A percentile compares a stretch with the other conserved stretches of the same genome.
phyloP scores from a whole-genome alignment of 2,113 vertebrate species.

The Setophaga coronata region DNA sequence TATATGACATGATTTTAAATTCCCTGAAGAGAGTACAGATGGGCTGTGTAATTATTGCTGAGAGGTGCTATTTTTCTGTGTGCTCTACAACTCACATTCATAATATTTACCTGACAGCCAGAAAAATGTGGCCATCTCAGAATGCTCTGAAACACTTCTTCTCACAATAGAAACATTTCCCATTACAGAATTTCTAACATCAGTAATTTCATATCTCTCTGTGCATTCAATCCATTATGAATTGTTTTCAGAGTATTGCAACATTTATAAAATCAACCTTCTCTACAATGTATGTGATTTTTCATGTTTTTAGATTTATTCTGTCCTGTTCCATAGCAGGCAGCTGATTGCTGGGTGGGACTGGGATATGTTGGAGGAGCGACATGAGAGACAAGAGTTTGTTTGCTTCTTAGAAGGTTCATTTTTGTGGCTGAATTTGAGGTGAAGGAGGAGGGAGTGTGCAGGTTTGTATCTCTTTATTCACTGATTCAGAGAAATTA shows the following conservation, averaged over 20 bases:
- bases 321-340: background rate
- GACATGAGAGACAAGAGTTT: background rate
- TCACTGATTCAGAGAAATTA: background rate
- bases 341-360: background rate
- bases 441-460: background rate
- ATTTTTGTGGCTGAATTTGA: background rate
- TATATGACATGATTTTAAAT: constrained; percentile 51
- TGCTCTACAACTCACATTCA: constrained; percentile 29
- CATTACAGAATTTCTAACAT: background rate
- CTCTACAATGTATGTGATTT: background rate
- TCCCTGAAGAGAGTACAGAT: constrained; percentile 61
- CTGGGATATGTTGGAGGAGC: background rate
- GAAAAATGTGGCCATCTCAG: constrained; percentile 52
- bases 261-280: background rate
- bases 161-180: background rate
- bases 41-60: constrained; percentile 64
- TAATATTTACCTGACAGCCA: constrained; percentile 63
- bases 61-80: constrained; percentile 65
- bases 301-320: background rate
- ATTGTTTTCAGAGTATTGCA: background rate
- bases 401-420: background rate
- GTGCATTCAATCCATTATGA: background rate
- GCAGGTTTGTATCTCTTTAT: background rate
- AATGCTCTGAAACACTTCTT: constrained; percentile 20
- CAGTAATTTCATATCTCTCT: background rate